phyloP scores from a whole-genome alignment of 2,113 vertebrate genomes.

The Dipodomys spectabilis region DNA sequence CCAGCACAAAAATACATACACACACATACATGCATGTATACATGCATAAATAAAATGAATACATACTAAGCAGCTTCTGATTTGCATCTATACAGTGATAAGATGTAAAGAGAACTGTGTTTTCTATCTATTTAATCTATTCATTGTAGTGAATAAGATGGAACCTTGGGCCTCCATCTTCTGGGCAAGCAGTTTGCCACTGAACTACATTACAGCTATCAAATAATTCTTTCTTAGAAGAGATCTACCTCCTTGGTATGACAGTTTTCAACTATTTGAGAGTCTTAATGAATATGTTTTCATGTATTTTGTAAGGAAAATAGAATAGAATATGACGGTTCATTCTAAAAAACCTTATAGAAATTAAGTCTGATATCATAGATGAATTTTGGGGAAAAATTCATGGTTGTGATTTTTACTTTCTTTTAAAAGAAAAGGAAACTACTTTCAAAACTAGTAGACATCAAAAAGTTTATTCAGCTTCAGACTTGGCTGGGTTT shows the following conservation, averaged over 20 bases:
- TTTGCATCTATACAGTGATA: background rate
- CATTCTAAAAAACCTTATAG: background rate
- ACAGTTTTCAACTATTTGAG: background rate
- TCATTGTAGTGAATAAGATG: too few species aligned
- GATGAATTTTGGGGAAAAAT: background rate
- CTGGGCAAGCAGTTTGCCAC: background rate
- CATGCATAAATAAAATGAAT: too few species aligned
- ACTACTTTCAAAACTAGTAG: background rate
- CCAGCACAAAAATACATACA: too few species aligned
- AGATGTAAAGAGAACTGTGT: background rate
- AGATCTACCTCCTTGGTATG: background rate
- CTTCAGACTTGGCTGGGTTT: background rate
- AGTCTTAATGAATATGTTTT: background rate
- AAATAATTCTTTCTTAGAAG: background rate
- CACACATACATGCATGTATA: too few species aligned
- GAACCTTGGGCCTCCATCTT: background rate
- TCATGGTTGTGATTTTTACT: background rate
- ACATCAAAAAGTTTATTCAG: background rate
- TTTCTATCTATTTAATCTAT: too few species aligned
- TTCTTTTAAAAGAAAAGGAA: background rate
- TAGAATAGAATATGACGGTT: background rate
- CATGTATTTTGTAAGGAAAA: constrained; percentile 1
- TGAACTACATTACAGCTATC: background rate
- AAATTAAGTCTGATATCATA: background rate
- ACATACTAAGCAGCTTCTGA: too few species aligned